A percentile compares a stretch with the other conserved stretches of the same genome.
These are phyloP conservation scores for Heliocidaris tuberculata DNA, from an alignment of 35 echinoderm and acorn worm species.

Conservation along the genomic window DNA sequence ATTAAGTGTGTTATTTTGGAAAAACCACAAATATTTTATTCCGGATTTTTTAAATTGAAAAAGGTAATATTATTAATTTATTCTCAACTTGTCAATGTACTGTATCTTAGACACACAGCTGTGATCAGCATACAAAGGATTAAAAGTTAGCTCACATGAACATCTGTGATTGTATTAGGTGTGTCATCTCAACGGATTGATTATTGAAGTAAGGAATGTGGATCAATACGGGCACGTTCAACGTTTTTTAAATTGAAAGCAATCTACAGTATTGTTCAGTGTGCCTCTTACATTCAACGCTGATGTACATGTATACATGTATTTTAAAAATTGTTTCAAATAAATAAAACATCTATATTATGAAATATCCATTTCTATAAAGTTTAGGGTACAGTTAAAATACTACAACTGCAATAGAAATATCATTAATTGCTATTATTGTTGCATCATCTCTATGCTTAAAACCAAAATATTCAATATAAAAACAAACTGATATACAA, in stretches of 20 bases:
- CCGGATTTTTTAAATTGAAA: too few species aligned
- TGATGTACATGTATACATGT: not conserved
- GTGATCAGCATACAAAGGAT: too few species aligned
- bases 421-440: not conserved
- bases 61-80: too few species aligned
- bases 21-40: too few species aligned
- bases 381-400: not conserved
- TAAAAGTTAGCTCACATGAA: not conserved
- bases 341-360: not conserved
- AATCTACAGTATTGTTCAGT: not conserved
- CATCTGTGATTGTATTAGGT: constrained; percentile 1
- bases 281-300: not conserved
- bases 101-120: too few species aligned
- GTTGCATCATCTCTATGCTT: not conserved
- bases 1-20: too few species aligned
- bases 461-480: not conserved
- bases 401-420: not conserved
- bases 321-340: too few species aligned
- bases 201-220: not conserved
- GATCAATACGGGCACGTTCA: not conserved
- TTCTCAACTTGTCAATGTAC: too few species aligned
- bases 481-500: not conserved
- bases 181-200: not conserved
- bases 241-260: not conserved
- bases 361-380: not conserved